Evolutionary conservation across 2,888 invertebrate genomes (phyloP).

Genomic region (Cantharis flavilabris): DNA sequence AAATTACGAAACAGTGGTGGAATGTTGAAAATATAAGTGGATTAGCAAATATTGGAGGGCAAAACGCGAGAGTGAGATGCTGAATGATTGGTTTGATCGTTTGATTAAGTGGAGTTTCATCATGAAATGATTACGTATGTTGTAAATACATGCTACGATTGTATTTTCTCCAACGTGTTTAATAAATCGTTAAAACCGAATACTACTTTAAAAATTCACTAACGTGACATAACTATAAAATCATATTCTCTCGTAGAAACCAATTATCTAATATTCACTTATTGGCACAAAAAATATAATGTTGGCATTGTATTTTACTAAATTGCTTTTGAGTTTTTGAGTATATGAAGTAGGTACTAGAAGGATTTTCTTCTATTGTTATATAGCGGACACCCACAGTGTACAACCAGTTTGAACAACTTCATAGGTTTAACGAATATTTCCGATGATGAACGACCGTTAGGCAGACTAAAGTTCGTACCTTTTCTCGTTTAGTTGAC

Average conservation of each 20-base stretch:
- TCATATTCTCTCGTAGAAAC: background rate
- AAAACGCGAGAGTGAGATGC: background rate
- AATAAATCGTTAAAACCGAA: background rate
- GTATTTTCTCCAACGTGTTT: no score
- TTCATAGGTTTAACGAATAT: background rate
- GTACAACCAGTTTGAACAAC: conserved; percentile 23
- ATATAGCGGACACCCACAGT: conserved; percentile 25
- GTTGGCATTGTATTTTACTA: background rate
- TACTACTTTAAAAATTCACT: background rate
- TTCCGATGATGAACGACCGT: background rate
- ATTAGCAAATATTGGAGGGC: background rate
- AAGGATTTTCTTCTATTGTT: conserved; percentile 17
- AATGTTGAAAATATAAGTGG: background rate
- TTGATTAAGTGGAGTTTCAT: background rate
- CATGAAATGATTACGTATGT: background rate
- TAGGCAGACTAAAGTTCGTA: background rate
- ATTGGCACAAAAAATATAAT: background rate
- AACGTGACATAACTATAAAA: background rate
- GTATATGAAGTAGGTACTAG: background rate
- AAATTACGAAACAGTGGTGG: background rate
- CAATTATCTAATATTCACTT: background rate
- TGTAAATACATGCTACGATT: background rate
- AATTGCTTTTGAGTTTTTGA: background rate
- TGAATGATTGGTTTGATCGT: background rate
- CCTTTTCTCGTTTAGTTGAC: background rate